phyloP scores from a whole-genome alignment of 2,797 vertebrate genomes.

The Adrianichthys oophorus region DNA sequence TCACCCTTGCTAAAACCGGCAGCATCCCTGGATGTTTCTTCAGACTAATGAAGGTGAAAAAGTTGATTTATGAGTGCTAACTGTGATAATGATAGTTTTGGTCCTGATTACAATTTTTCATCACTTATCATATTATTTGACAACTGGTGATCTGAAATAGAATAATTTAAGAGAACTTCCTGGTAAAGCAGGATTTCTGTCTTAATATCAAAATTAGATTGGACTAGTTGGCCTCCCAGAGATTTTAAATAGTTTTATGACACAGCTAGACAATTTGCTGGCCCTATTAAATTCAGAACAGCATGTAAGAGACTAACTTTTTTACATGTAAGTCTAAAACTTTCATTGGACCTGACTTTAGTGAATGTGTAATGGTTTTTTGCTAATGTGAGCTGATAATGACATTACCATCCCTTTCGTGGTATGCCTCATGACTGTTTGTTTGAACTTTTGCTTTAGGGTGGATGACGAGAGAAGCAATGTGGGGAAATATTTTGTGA shows the following conservation, averaged over 20 bases:
- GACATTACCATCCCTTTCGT: slow-evolving; percentile 64
- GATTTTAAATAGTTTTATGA: no score
- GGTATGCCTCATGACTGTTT: slow-evolving; percentile 53
- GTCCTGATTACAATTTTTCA: slow-evolving; percentile 14
- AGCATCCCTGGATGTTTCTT: slow-evolving; percentile 43
- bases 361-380: slow-evolving; percentile 34
- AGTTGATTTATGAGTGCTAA: slow-evolving; percentile 22
- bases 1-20: slow-evolving; percentile 55
- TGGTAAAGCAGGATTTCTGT: background rate
- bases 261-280: no score
- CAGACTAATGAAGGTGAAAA: slow-evolving; percentile 42
- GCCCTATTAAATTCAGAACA: no score
- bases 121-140: slow-evolving; percentile 9
- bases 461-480: slow-evolving; percentile 48
- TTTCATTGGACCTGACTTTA: slow-evolving; percentile 16
- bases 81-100: slow-evolving; percentile 18
- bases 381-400: slow-evolving; percentile 49
- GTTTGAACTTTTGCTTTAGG: slow-evolving; percentile 58
- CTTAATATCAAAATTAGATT: background rate
- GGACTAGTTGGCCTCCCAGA: background rate
- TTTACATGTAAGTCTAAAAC: background rate
- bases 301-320: background rate
- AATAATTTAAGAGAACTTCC: background rate
- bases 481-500: slow-evolving; percentile 46
- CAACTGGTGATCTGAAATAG: slow-evolving; percentile 4